phyloP scores from a whole-genome alignment of 2,113 vertebrate species.

The Brachyhypopomus gauderio region DNA sequence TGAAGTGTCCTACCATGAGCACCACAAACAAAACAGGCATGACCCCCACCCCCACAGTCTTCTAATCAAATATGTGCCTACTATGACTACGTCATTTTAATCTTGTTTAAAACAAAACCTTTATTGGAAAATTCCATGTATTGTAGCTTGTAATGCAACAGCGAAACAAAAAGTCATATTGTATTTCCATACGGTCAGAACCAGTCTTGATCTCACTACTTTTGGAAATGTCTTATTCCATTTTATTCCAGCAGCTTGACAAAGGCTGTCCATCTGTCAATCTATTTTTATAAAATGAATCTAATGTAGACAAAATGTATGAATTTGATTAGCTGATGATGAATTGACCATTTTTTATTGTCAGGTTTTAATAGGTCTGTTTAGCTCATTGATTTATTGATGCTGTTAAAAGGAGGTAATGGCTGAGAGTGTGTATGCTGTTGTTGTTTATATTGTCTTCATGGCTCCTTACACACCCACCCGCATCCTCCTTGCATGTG shows the following conservation, averaged over 20 bases:
- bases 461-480: background rate
- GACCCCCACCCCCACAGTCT: background rate
- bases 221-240: background rate
- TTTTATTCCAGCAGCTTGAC: too few species aligned
- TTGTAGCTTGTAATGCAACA: background rate
- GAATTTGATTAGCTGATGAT: background rate
- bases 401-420: background rate
- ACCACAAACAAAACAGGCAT: background rate
- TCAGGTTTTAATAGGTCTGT: constrained; percentile 6
- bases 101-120: background rate
- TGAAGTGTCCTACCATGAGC: too few species aligned
- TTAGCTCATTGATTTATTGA: background rate
- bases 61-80: background rate
- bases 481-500: constrained; percentile 30
- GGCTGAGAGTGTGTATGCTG: background rate
- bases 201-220: background rate
- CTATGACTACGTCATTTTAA: background rate
- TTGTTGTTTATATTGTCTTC: constrained; percentile 12
- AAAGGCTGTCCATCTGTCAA: background rate
- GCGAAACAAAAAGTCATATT: background rate
- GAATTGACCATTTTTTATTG: constrained; percentile 4
- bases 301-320: background rate
- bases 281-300: constrained; percentile 10
- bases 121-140: background rate
- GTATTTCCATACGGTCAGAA: background rate